Evolutionary conservation across 2,888 invertebrate species (phyloP), one percentile per base, ranked within the genome.

Genomic region (Salticus scenicus): DNA sequence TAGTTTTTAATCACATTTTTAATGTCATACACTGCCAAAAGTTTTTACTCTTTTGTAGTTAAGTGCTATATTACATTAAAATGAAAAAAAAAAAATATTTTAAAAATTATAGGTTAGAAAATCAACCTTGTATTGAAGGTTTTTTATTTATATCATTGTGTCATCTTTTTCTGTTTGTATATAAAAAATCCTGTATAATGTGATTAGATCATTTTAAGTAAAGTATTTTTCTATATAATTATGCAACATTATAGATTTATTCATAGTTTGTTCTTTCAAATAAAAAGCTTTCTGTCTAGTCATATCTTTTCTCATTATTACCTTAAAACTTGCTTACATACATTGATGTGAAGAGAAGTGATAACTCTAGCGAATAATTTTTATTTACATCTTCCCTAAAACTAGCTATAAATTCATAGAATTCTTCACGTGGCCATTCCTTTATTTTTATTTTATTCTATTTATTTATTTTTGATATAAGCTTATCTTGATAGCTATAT

Each of bases 11-110:
- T n/a, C 7, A 47, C 17, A 17, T 47, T 47, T 47, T n/a, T 47
- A 47, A 17, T n/a, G 17, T 47, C 7, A 2, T 2, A 47, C 47
- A 47, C 47, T 47, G 47, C 47, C 47, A 47, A 17, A 47, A 2
- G 47, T 47, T 47, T 47, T 17, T 47, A 47, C 47, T 47, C 47
- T 47, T 47, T 47, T 47, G 47, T 47, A 47, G 47, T 47, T 47
- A 17, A 17, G 47, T 47, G 47, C 47, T 17, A 47, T 47, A 5
- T 17, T 37, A n/a, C n/a, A n/a, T n/a, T n/a, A n/a, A n/a, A n/a
- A n/a, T n/a, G n/a, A n/a, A n/a, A n/a, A n/a, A n/a, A n/a, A n/a
- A 37, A 37, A 37, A 37, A 37, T 12, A 47, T 47, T 47, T 47
- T 12, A 47, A 47, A 47, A 14, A 14, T 37, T 47, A 47, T 47